phyloP scores from a whole-genome alignment of 2,888 invertebrate species.

The Hypolimnas misippus region DNA sequence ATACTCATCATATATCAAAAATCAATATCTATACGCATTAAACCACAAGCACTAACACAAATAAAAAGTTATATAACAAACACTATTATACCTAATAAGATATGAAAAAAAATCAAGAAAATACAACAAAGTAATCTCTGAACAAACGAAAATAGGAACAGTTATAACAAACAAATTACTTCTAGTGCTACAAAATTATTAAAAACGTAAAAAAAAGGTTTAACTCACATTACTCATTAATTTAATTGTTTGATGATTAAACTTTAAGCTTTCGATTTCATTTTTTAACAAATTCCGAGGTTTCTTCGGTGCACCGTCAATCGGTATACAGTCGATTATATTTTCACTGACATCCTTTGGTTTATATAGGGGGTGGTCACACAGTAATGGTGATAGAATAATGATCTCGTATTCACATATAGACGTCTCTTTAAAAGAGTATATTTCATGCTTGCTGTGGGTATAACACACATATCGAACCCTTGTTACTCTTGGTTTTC shows the following conservation, averaged over 20 bases:
- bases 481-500: slow-evolving; percentile 90
- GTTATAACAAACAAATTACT: slow-evolving; percentile 4
- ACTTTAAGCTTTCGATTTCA: slow-evolving; percentile 88
- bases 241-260: slow-evolving; percentile 85
- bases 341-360: slow-evolving; percentile 91
- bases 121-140: not conserved
- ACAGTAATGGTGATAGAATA: slow-evolving; percentile 93
- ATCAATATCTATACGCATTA: no score
- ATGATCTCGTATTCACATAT: slow-evolving; percentile 97
- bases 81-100: not conserved
- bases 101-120: not conserved
- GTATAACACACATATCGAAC: slow-evolving; percentile 95
- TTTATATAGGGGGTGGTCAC: slow-evolving; percentile 94
- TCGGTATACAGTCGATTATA: slow-evolving; percentile 88
- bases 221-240: slow-evolving; percentile 64
- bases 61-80: not conserved
- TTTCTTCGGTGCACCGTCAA: slow-evolving; percentile 87
- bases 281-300: slow-evolving; percentile 88
- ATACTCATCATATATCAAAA: no score
- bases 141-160: slow-evolving; percentile 27
- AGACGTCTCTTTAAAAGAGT: slow-evolving; percentile 95
- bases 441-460: slow-evolving; percentile 95
- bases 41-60: slow-evolving; percentile 6
- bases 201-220: slow-evolving; percentile 8
- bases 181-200: slow-evolving; percentile 6